A percentile compares a stretch with the other conserved stretches of the same genome.
phyloP scores from a whole-genome alignment of 2,113 vertebrate genomes.

The Pelmatolapia mariae region DNA sequence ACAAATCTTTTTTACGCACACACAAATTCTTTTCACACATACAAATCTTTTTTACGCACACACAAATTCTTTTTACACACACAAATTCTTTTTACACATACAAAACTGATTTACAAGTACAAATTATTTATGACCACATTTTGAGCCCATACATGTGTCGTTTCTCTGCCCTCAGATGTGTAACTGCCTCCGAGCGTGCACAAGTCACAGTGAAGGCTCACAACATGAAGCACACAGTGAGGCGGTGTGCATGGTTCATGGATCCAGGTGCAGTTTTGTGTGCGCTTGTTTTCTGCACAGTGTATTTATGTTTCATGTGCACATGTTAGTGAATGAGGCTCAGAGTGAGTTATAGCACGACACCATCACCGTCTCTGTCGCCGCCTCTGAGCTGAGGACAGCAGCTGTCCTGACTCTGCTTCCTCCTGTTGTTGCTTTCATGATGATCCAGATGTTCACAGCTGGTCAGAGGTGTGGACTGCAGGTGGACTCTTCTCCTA shows the following conservation, averaged over 20 bases:
- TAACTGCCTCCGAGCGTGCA: neutral
- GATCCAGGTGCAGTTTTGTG: neutral
- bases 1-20: too few species aligned
- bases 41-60: too few species aligned
- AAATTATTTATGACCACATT: too few species aligned
- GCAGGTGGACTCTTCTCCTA: neutral
- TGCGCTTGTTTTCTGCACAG: neutral
- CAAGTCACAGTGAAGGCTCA: neutral
- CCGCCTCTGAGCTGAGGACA: neutral
- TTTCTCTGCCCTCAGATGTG: neutral
- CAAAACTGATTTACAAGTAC: too few species aligned
- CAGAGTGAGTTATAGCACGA: rapidly evolving
- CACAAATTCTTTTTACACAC: too few species aligned
- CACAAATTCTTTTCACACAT: too few species aligned
- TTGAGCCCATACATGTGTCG: rapidly evolving
- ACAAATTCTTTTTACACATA: too few species aligned
- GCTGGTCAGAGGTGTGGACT: neutral
- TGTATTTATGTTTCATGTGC: neutral
- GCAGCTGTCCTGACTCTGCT: neutral
- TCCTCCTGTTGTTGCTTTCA: neutral
- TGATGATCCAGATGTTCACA: neutral
- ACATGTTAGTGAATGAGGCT: neutral
- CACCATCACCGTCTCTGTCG: rapidly evolving
- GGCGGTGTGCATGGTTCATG: neutral
- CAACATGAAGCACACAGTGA: rapidly evolving